Conservation (phyloP, 2,888 invertebrate species). For the Zhengitettix transpicula region DNA sequence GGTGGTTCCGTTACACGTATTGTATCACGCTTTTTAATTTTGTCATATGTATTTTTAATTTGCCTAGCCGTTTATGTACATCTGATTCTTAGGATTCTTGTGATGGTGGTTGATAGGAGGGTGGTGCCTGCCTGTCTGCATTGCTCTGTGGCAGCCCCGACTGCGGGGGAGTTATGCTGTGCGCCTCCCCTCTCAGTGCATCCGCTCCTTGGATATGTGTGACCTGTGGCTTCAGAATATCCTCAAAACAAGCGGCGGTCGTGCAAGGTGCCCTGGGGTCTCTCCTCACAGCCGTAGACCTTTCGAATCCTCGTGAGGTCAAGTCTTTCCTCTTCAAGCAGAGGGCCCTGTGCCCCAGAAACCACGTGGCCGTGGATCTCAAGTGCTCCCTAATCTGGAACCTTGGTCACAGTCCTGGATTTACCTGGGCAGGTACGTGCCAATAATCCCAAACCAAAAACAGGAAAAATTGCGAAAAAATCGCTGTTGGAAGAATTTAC, state of each 20-base stretch:
- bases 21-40: no score
- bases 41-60: no score
- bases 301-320: constrained; percentile 33
- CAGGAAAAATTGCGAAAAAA: no score
- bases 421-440: constrained; percentile 37
- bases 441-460: no score
- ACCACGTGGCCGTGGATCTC: constrained; percentile 43
- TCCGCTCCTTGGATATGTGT: constrained; percentile 41
- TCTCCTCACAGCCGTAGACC: constrained; percentile 32
- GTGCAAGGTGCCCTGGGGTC: constrained; percentile 27
- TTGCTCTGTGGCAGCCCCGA: constrained; percentile 35
- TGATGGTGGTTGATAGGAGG: constrained; percentile 27
- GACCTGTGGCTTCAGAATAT: constrained; percentile 32
- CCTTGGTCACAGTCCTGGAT: constrained; percentile 37
- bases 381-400: constrained; percentile 45
- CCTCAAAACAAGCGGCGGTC: constrained; percentile 25
- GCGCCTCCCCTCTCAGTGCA: constrained; percentile 35
- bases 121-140: constrained; percentile 39
- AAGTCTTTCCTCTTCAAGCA: constrained; percentile 37
- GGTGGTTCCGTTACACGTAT: no score
- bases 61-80: no score
- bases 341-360: constrained; percentile 37
- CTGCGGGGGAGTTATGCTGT: constrained; percentile 36
- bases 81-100: no score
- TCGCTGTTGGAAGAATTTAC: no score